These are phyloP conservation scores for Oophaga sylvatica DNA, from an alignment of 2,797 vertebrate species.

Conservation along the genomic window DNA sequence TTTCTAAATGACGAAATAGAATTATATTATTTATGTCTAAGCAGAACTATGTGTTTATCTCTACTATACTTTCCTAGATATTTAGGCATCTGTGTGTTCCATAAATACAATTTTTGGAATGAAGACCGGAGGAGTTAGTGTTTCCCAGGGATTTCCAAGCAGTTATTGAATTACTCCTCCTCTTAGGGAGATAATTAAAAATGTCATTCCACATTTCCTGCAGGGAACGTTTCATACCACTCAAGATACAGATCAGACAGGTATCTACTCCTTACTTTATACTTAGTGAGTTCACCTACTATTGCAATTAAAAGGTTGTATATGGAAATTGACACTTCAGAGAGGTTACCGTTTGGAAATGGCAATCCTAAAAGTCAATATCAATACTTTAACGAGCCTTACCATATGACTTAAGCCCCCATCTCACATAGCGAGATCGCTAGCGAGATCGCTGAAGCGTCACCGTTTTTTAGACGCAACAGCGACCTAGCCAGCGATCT, in stretches of 20 bases:
- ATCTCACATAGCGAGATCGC: no score
- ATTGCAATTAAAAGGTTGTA: neutral
- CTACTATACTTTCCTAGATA: neutral
- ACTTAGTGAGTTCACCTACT: neutral
- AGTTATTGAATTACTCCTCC: conserved; percentile 28
- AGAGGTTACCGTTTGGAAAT: no score
- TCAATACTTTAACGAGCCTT: no score
- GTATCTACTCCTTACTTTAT: neutral
- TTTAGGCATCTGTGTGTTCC: neutral
- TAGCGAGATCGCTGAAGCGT: no score
- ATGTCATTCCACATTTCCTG: conserved; percentile 45
- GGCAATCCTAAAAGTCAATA: no score
- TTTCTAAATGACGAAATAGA: neutral
- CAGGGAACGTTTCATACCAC: conserved; percentile 14
- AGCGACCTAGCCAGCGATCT: no score
- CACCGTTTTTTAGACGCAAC: no score
- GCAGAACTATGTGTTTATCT: neutral
- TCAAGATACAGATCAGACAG: neutral
- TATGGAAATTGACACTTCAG: no score
- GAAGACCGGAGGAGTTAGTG: conserved; percentile 41
- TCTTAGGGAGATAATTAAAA: conserved; percentile 50
- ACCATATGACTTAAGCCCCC: no score
- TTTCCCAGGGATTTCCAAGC: conserved; percentile 2
- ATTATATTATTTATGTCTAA: neutral
- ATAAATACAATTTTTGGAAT: conserved; percentile 32